Base-by-base conservation (phyloP, 2,888 invertebrate genomes). In the Acheta domesticus region DNA sequence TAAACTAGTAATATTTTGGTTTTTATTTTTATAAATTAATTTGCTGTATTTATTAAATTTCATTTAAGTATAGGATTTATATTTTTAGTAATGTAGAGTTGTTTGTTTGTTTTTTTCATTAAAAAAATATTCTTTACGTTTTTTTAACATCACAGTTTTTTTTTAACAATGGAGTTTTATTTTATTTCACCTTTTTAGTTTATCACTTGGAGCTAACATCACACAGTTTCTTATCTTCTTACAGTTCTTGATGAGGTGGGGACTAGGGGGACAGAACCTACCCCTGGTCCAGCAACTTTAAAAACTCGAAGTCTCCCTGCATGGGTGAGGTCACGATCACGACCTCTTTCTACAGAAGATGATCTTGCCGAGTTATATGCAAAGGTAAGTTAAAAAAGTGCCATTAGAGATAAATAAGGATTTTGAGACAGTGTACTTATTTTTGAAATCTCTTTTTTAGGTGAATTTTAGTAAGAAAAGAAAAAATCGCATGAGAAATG, bases 401-500 rank as follows among this genome's bases (percentile, higher is more conserved):
- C 81, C 77, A 20, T 75, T 75, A 2, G 16, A 19, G 4, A 8
- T 23, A n/a, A 23, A 48, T 23, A 12, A 36, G 16, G 12, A 23
- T 14, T 48, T 78, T 78, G 19, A 36, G 36, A 36, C 8, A 8
- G 36, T 36, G 36, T 36, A 36, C 36, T 36, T 36, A 36, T 36
- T 36, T 36, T 36, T 8, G 36, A 36, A 36, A 36, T 36, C 62
- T 48, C 3, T 49, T 48, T 81, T 86, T 86, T 86, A 93, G 93
- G 92, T 93, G 49, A 93, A 91, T 84, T 90, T 93, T 84, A 93
- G 93, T 85, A 94, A 93, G 86, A 93, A 93, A 85, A 90, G 93
- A 85, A 93, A 93, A 88, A 93, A 93, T 86, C 91, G 93, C 79
- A 94, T 94, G 94, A 90, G 93, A 83, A 93, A 91, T 86, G 93